Percentiles rank a stretch among this genome's conserved stretches.
Evolutionary conservation across 2,888 invertebrate species (phyloP).

Genomic region (Sphaerophoria rueppellii): DNA sequence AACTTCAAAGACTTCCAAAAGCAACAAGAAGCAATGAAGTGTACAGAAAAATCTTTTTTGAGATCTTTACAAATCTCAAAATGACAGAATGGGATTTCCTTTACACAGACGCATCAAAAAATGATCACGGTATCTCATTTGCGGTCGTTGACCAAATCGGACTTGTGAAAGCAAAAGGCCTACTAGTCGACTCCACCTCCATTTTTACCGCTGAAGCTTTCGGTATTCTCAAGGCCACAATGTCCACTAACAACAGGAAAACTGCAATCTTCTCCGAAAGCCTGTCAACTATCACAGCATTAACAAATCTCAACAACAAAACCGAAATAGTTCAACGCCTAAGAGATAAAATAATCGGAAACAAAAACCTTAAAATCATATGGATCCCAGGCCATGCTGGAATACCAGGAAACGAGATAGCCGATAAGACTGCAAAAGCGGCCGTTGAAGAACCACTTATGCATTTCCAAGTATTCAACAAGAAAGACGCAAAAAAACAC

Average conservation of each 20-base stretch:
- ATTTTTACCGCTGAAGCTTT: conserved; percentile 2
- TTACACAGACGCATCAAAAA: conserved; percentile 6
- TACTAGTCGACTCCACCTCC: not conserved
- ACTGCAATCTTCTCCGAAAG: not conserved
- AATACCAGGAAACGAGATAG: too few species aligned
- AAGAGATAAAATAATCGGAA: not conserved
- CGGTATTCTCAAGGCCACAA: not conserved
- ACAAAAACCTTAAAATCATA: too few species aligned
- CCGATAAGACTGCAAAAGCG: too few species aligned
- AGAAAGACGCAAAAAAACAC: too few species aligned
- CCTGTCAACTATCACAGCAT: not conserved
- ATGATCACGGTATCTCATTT: conserved; percentile 7
- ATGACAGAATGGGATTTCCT: not conserved
- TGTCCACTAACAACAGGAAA: not conserved
- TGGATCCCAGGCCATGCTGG: too few species aligned
- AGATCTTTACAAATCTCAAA: not conserved
- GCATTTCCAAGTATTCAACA: too few species aligned
- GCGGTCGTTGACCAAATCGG: not conserved
- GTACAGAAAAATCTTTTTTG: not conserved
- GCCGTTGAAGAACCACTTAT: too few species aligned
- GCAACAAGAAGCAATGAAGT: not conserved
- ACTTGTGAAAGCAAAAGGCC: not conserved
- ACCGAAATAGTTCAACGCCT: not conserved
- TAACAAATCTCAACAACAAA: conserved; percentile 1
- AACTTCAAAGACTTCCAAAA: conserved; percentile 12